Evolutionary conservation across 2,797 vertebrate genomes (phyloP), one percentile per base, ranked within the genome.

Genomic region (Dicrostonyx torquatus): DNA sequence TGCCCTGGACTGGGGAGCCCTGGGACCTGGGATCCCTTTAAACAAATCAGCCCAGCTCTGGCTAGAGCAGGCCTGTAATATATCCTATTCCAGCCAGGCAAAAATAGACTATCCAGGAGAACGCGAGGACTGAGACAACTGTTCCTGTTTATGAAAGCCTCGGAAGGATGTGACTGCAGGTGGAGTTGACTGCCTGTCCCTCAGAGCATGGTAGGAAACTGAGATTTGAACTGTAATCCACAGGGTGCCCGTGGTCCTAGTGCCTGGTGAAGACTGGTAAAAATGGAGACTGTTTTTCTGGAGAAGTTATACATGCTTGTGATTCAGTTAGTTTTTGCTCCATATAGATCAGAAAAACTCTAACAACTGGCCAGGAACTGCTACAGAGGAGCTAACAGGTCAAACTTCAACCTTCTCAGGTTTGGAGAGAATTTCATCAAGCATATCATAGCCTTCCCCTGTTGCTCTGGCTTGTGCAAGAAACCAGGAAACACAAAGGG

Each of bases 81-180:
- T 96, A 97, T 97, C 94, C 89, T 88, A 86, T 97, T 97, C 96
- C 96, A 96, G 85, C 37, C 76, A 0, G 14, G 93, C 94, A 97
- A 97, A 97, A 97, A 97, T 96, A 97, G 96, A 97, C 93, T 87
- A 96, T 37, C 93, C 85, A 84, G 85, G 97, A 97, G 91, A 96
- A 88, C 14, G 80, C 0, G 2, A 84, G 70, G 64, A 87, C 90
- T 83, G 93, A 93, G 91, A 90, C 92, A 96, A 97, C 96, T 95
- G 96, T 96, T 97, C 94, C 96, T 97, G 89, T 97, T 97, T 96
- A n/a, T 94, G 95, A 95, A 92, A 96, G 84, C 26, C 31, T 40
- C 66, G 62, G 96, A 97, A 97, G 96, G 96, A 96, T 96, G 89
- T 96, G 76, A 34, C 87, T 93, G 86, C 95, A 97, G 96, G 95